Percentiles rank a stretch among this genome's conserved stretches.
Evolutionary conservation across 1,140 invertebrate species (phyloP).

Genomic region (Zaprionus lachaisei): DNA sequence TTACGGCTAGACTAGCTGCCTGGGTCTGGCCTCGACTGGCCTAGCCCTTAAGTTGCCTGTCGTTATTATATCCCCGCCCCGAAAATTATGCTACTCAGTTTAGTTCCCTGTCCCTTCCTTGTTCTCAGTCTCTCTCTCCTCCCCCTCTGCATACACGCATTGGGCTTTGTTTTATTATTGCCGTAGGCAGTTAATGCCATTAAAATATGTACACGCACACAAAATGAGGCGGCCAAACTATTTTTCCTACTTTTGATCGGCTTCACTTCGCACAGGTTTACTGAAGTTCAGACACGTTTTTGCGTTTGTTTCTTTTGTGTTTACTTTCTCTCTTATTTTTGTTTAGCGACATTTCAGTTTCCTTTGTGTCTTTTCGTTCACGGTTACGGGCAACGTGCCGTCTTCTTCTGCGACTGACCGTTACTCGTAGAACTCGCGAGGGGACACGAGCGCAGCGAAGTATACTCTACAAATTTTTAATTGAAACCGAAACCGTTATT

Average conservation of each 20-base stretch:
- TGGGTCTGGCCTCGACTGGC: not conserved
- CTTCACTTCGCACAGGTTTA: conserved; percentile 34
- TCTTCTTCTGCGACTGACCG: conserved; percentile 39
- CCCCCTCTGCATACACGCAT: not conserved
- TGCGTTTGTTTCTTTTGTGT: conserved; percentile 18
- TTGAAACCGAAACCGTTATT: conserved; percentile 35
- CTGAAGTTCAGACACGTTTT: conserved; percentile 28
- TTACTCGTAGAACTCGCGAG: conserved; percentile 24
- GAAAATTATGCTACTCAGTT: not conserved
- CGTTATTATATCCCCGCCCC: not conserved
- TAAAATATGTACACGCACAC: conserved; percentile 50
- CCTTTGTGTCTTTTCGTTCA: conserved; percentile 16
- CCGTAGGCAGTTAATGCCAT: conserved; percentile 21
- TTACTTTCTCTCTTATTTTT: conserved; percentile 10
- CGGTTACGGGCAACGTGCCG: conserved; percentile 5
- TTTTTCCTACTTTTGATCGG: conserved; percentile 16
- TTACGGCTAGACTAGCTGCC: conserved; percentile 9
- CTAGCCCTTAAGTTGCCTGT: conserved; percentile 30
- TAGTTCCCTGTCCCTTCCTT: not conserved
- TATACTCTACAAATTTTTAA: conserved; percentile 1
- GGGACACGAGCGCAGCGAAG: conserved; percentile 1
- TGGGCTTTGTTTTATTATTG: conserved; percentile 17
- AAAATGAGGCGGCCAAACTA: conserved; percentile 19
- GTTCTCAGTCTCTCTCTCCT: not conserved
- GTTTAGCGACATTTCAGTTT: conserved; percentile 35